Evolutionary conservation across 2,113 vertebrate genomes (phyloP), one percentile per base, ranked within the genome.

Genomic region (Heteronetta atricapilla): DNA sequence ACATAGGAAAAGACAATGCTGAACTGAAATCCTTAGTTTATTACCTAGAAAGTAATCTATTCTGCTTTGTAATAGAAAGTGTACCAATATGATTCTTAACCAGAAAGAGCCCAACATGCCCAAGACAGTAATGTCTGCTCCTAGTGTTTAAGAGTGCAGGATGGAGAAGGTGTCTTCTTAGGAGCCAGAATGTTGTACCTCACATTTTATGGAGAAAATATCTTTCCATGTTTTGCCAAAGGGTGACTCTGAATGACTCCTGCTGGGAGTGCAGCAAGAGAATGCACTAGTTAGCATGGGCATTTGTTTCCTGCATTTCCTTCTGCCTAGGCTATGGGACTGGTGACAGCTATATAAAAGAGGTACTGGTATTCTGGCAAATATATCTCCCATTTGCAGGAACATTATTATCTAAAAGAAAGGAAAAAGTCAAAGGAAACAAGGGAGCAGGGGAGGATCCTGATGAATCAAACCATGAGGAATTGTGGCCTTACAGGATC

Each of bases 1-100:
- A 82, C 56, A 75, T 1, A 79, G 44, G 38, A 86, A 89, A 74
- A 29, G 31, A 56, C 72, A 93, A 38, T 50, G 44, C 8, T 60
- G 50, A 93, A 91, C 28, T 83, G 68, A 92, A 91, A 86, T 62
- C 34, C n/a, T 53, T 85, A 78, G 44, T 86, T 89, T 93, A 91
- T 79, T 72, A 75, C 36, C 33, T 59, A 64, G 42, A 52, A 88
- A 56, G 46, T 23, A 81, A 93, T 42, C 13, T 82, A 52, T 29
- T 81, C 29, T 40, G 33, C 31, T 87, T 78, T 92, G 64, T 22
- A 86, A 69, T 78, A 38, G 29, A 66, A 10, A n/a, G 42, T 64
- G 33, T 48, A 78, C 22, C 36, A 74, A 16, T 38, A 82, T 1
- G 34, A 44, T 44, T 55, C 6, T 84, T 29, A 87, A 68, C 3